phyloP scores from a whole-genome alignment of 2,888 invertebrate species.

The Tachina lurida region DNA sequence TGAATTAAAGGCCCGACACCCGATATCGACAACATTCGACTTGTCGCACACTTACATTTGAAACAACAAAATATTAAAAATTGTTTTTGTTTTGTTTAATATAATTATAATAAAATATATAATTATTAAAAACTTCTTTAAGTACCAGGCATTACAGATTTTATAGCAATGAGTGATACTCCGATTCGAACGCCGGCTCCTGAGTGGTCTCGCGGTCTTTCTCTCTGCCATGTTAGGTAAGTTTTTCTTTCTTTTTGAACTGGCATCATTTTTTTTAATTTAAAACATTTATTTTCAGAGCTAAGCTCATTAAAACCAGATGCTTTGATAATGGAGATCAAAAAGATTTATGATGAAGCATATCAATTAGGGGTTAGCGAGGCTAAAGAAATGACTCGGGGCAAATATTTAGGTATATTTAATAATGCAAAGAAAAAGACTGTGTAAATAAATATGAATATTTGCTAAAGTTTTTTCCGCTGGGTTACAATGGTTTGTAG shows the following conservation, averaged over 20 bases:
- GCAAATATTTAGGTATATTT: conserved; percentile 96
- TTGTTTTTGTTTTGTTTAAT: too few relatives aligned
- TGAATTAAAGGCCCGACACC: too few relatives aligned
- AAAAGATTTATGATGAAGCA: conserved; percentile 95
- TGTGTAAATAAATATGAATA: conserved; percentile 43
- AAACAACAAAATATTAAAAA: too few relatives aligned
- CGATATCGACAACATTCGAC: too few relatives aligned
- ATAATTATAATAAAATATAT: too few relatives aligned
- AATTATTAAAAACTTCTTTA: too few relatives aligned
- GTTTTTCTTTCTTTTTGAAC: too few relatives aligned
- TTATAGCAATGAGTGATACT: conserved; percentile 87
- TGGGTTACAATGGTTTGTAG: too few relatives aligned
- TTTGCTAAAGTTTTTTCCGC: too few relatives aligned
- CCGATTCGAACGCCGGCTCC: conserved; percentile 84
- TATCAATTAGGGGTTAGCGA: conserved; percentile 97
- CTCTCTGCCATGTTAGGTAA: conserved; percentile 89
- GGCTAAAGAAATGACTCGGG: conserved; percentile 97
- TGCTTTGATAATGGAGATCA: conserved; percentile 95
- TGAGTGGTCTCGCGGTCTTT: conserved; percentile 88
- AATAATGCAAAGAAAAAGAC: conserved; percentile 79
- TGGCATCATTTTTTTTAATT: background rate
- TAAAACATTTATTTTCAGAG: conserved; percentile 84
- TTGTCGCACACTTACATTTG: too few relatives aligned
- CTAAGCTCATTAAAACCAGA: conserved; percentile 90
- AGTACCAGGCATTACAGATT: conserved; percentile 96